A percentile compares a stretch with the other conserved stretches of the same genome.
Evolutionary conservation across 2,888 invertebrate genomes (phyloP).

Genomic region (Podabrus alpinus): DNA sequence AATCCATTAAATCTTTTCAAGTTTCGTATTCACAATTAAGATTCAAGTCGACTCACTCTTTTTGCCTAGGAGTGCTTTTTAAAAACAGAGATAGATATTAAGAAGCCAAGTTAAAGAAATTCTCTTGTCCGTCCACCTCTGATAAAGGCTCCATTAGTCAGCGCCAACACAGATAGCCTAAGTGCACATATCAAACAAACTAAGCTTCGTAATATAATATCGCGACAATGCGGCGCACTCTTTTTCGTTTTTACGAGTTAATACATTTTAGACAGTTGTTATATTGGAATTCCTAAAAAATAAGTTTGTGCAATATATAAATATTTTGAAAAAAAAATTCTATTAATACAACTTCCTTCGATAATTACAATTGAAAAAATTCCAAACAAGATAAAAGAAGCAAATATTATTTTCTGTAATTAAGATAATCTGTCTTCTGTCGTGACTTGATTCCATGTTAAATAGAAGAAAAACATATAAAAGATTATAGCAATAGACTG

Average conservation of each 20-base stretch:
- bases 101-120: slow-evolving; percentile 42
- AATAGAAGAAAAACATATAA: neutral
- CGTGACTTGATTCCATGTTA: neutral
- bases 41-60: slow-evolving; percentile 13
- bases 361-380: neutral
- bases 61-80: slow-evolving; percentile 24
- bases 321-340: neutral
- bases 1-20: slow-evolving; percentile 23
- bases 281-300: neutral
- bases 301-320: neutral
- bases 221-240: slow-evolving; percentile 44
- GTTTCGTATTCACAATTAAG: slow-evolving; percentile 17
- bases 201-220: slow-evolving; percentile 41
- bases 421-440: neutral
- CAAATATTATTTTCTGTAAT: neutral
- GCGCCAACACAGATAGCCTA: slow-evolving; percentile 50
- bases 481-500: neutral
- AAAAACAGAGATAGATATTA: slow-evolving; percentile 42
- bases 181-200: slow-evolving; percentile 51
- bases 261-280: slow-evolving; percentile 29
- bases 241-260: slow-evolving; percentile 41
- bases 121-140: slow-evolving; percentile 39
- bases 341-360: neutral
- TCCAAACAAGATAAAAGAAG: neutral
- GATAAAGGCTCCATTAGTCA: slow-evolving; percentile 54